These are phyloP conservation scores for Rana temporaria DNA, from an alignment of 2,113 vertebrate species.

Conservation along the genomic window DNA sequence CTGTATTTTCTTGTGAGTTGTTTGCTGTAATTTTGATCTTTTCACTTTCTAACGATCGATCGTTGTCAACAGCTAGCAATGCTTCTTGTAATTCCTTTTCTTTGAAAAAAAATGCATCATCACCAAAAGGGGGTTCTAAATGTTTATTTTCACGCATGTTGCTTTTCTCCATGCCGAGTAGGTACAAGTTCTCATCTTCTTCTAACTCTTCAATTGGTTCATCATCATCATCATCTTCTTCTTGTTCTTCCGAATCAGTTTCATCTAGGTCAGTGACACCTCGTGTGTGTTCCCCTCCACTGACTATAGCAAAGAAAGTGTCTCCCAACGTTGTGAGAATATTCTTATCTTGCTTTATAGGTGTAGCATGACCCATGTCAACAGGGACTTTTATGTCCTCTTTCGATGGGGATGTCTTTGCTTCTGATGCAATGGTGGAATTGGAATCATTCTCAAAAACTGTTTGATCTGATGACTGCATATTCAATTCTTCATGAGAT, in stretches of 20 bases:
- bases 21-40: conserved; percentile 7
- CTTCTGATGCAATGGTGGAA: conserved; percentile 47
- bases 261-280: conserved; percentile 59
- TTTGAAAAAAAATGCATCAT: not conserved
- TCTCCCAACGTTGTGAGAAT: conserved; percentile 67
- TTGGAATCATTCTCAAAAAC: conserved; percentile 45
- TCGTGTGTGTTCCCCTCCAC: conserved; percentile 61
- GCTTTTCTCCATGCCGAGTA: conserved; percentile 58
- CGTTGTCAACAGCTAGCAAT: not conserved
- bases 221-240: conserved; percentile 59
- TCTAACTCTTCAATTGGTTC: not conserved
- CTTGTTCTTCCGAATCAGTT: conserved; percentile 65
- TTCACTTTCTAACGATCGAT: conserved; percentile 9
- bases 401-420: conserved; percentile 12
- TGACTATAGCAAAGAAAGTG: conserved; percentile 70
- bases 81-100: conserved; percentile 51
- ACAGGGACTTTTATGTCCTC: conserved; percentile 52
- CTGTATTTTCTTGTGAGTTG: not conserved
- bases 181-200: conserved; percentile 37
- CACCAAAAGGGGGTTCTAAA: not conserved
- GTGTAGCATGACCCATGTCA: conserved; percentile 53
- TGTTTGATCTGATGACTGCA: conserved; percentile 21
- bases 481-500: conserved; percentile 62
- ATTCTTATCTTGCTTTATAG: conserved; percentile 60
- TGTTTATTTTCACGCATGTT: conserved; percentile 36